These are phyloP conservation scores for Gadus chalcogrammus DNA, from an alignment of 2,113 vertebrate species.

Conservation along the genomic window DNA sequence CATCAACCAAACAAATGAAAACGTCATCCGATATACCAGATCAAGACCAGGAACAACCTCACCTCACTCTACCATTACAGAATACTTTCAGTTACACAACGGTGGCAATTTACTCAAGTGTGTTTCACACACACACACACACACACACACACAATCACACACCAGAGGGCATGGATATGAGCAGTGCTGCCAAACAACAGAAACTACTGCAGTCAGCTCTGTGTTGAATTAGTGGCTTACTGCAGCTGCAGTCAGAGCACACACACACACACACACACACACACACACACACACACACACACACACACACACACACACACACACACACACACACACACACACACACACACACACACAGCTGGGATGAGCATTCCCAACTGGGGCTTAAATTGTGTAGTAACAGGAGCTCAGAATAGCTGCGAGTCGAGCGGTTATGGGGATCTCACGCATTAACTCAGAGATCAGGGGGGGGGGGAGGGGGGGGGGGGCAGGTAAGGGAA, in stretches of 20 bases:
- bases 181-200: slow-evolving; percentile 53
- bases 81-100: not conserved
- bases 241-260: slow-evolving; percentile 49
- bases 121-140: slow-evolving; percentile 5
- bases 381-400: slow-evolving; percentile 1
- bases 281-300: slow-evolving; percentile 12
- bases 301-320: slow-evolving; percentile 11
- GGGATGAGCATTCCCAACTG: not conserved
- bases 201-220: slow-evolving; percentile 61
- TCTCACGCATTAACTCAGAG: slow-evolving; percentile 55
- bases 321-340: not conserved
- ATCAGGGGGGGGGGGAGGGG: slow-evolving; percentile 24
- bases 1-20: too few relatives aligned
- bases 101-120: too few relatives aligned
- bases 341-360: slow-evolving; percentile 9
- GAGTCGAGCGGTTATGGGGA: slow-evolving; percentile 25
- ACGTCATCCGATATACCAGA: too few relatives aligned
- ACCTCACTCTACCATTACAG: too few relatives aligned
- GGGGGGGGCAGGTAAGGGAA: not conserved
- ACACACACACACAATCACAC: too few relatives aligned
- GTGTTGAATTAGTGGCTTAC: slow-evolving; percentile 60
- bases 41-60: too few relatives aligned
- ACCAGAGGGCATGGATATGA: slow-evolving; percentile 35
- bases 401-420: not conserved
- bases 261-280: not conserved